Evolutionary conservation across 2,113 vertebrate species (phyloP).

Genomic region (Ceyx margarethae): DNA sequence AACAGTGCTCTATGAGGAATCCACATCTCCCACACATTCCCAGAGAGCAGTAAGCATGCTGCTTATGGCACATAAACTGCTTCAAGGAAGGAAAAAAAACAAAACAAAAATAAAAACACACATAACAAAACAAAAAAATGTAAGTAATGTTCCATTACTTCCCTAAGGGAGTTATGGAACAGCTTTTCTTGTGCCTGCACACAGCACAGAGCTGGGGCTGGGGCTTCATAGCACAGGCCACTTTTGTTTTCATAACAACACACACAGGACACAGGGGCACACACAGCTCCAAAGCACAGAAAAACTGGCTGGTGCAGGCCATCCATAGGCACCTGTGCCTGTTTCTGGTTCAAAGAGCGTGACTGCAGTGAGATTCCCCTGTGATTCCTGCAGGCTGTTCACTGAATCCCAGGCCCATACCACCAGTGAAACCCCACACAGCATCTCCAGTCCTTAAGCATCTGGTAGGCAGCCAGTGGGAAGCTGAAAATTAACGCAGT

Average conservation of each 20-base stretch:
- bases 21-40: background rate
- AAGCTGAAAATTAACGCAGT: background rate
- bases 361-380: background rate
- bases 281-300: background rate
- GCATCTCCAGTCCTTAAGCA: background rate
- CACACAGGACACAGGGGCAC: accelerated
- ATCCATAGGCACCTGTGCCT: background rate
- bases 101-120: too few species aligned
- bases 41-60: background rate
- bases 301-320: background rate
- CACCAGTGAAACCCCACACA: background rate
- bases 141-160: too few species aligned
- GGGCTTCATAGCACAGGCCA: background rate
- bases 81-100: background rate
- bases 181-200: background rate
- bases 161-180: background rate
- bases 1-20: background rate
- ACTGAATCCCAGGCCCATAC: background rate
- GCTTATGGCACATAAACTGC: background rate
- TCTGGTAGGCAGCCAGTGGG: background rate
- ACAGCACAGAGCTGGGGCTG: background rate
- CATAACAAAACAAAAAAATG: too few species aligned
- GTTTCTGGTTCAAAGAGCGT: background rate
- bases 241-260: background rate
- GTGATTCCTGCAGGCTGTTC: background rate